phyloP scores from a whole-genome alignment of 2,888 invertebrate genomes.

The Macrostomum cliftonense region DNA sequence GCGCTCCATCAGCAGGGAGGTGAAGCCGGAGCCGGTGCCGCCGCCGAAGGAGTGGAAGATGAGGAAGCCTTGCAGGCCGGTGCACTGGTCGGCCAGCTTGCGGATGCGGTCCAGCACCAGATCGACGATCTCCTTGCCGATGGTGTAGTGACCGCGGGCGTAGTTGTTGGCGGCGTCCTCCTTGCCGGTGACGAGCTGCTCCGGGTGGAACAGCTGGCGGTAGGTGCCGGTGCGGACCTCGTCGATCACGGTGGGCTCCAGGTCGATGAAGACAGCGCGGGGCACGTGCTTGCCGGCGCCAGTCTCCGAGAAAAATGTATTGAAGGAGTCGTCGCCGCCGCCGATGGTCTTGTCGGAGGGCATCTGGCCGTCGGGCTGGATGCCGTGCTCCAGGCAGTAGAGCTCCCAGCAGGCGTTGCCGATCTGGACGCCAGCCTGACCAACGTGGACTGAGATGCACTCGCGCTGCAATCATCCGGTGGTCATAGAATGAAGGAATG shows the following conservation, averaged over 20 bases:
- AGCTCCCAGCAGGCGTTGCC: slow-evolving; percentile 45
- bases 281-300: slow-evolving; percentile 89
- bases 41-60: slow-evolving; percentile 44
- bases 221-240: slow-evolving; percentile 23
- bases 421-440: slow-evolving; percentile 42
- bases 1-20: slow-evolving; percentile 45
- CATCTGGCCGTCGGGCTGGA: slow-evolving; percentile 41
- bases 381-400: slow-evolving; percentile 43
- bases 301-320: slow-evolving; percentile 58
- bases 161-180: slow-evolving; percentile 28
- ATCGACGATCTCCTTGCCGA: slow-evolving; percentile 24
- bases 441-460: slow-evolving; percentile 40
- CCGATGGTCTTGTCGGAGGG: slow-evolving; percentile 60
- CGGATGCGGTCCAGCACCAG: slow-evolving; percentile 29
- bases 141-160: slow-evolving; percentile 24
- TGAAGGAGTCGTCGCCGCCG: slow-evolving; percentile 63
- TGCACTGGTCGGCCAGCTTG: slow-evolving; percentile 30
- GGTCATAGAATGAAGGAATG: no score
- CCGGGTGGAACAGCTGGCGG: slow-evolving; percentile 23
- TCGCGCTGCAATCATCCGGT: slow-evolving; percentile 37
- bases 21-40: slow-evolving; percentile 25
- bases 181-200: slow-evolving; percentile 24
- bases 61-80: slow-evolving; percentile 48
- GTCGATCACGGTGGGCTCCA: slow-evolving; percentile 72
- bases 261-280: slow-evolving; percentile 67